phyloP scores from a whole-genome alignment of 2,888 invertebrate genomes.

The Drosophila crucigera region DNA sequence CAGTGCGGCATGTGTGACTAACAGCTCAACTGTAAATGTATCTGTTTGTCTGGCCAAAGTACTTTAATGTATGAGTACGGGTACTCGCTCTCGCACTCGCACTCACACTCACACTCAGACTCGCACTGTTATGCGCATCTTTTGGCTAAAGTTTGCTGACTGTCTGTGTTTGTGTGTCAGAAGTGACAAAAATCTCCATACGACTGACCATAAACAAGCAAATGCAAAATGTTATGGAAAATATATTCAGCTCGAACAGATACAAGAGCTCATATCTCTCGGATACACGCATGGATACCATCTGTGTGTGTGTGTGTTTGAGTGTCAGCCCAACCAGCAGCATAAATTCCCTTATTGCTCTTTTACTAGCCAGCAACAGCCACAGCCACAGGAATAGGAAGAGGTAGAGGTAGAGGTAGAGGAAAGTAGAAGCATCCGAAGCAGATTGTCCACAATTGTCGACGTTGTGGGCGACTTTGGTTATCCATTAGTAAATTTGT shows the following conservation, averaged over 20 bases:
- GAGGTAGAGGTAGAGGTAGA: background rate
- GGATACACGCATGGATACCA: slow-evolving; percentile 57
- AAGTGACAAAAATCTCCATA: slow-evolving; percentile 50
- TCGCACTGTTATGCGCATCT: slow-evolving; percentile 33
- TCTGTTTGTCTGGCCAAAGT: slow-evolving; percentile 46
- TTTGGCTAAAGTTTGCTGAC: slow-evolving; percentile 19
- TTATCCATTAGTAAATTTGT: slow-evolving; percentile 58
- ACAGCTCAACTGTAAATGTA: slow-evolving; percentile 58
- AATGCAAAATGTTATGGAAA: slow-evolving; percentile 52
- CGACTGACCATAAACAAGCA: slow-evolving; percentile 62
- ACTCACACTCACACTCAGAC: background rate
- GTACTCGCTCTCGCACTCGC: background rate
- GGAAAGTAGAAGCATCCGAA: background rate
- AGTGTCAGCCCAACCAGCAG: slow-evolving; percentile 27
- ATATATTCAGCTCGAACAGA: slow-evolving; percentile 29
- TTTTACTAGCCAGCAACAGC: background rate
- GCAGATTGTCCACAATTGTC: slow-evolving; percentile 9
- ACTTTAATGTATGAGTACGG: slow-evolving; percentile 27
- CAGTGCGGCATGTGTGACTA: slow-evolving; percentile 56
- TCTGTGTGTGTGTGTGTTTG: slow-evolving; percentile 9
- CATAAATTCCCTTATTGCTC: slow-evolving; percentile 31
- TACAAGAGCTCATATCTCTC: slow-evolving; percentile 40
- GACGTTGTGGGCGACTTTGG: slow-evolving; percentile 26
- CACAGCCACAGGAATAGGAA: no score
- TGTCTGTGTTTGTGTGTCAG: slow-evolving; percentile 19